phyloP scores from a whole-genome alignment of 1,140 invertebrate genomes.

The Ditylenchus dipsaci region DNA sequence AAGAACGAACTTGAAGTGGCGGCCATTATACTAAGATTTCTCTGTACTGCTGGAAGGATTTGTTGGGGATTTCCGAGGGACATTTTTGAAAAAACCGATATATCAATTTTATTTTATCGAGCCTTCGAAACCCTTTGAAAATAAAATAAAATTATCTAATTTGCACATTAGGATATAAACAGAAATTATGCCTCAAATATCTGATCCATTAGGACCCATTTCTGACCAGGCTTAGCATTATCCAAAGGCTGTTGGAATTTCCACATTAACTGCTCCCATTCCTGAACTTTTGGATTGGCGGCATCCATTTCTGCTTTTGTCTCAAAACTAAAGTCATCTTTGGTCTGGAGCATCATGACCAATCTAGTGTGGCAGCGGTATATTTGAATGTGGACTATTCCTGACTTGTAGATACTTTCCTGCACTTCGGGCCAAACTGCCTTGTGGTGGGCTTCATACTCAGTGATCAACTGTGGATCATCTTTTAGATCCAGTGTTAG shows the following conservation, averaged over 20 bases:
- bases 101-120: too few species aligned
- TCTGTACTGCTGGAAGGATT: too few species aligned
- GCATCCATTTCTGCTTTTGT: not conserved
- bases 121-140: too few species aligned
- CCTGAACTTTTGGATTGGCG: not conserved
- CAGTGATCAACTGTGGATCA: not conserved
- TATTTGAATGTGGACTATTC: not conserved
- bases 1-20: too few species aligned
- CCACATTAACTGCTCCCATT: conserved; percentile 1
- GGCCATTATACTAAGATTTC: too few species aligned
- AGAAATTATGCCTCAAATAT: not conserved
- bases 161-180: too few species aligned
- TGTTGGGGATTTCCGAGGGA: too few species aligned
- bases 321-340: not conserved
- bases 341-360: not conserved
- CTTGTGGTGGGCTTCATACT: not conserved
- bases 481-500: not conserved
- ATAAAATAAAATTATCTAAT: too few species aligned
- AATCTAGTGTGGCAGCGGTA: not conserved
- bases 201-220: not conserved
- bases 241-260: not conserved
- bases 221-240: not conserved
- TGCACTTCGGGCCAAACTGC: not conserved
- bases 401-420: not conserved
- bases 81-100: too few species aligned